A percentile compares a stretch with the other conserved stretches of the same genome.
Conservation (phyloP, 2,113 vertebrate genomes). For the Cacatua alba region DNA sequence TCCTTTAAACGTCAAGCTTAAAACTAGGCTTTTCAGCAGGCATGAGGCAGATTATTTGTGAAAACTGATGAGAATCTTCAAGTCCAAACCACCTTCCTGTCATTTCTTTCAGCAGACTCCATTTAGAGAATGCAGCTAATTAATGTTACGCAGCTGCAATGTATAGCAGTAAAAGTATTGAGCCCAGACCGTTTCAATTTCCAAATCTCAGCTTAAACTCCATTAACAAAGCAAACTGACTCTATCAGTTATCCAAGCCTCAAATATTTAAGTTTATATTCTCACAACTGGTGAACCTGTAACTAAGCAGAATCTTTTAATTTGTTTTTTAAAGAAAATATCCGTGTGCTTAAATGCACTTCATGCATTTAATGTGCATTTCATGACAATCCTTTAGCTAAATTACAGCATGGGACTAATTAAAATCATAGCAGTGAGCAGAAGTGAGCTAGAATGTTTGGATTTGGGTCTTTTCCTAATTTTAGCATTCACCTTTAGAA, state of each 20-base stretch:
- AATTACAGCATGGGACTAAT: background rate
- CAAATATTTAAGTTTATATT: slow-evolving; percentile 6
- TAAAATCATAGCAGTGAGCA: background rate
- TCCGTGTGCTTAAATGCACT: background rate
- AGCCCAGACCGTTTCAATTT: background rate
- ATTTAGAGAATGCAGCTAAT: background rate
- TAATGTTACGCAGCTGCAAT: background rate
- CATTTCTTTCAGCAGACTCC: background rate
- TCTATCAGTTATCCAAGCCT: background rate
- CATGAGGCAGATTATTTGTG: background rate
- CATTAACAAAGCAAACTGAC: background rate
- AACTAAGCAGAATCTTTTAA: background rate
- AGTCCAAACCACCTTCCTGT: background rate
- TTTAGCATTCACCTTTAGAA: background rate
- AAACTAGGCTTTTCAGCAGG: slow-evolving; percentile 13
- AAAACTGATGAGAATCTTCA: background rate
- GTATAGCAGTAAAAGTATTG: background rate
- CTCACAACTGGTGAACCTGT: background rate
- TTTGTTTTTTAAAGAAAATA: slow-evolving; percentile 3
- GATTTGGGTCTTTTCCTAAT: background rate
- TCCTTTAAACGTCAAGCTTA: background rate
- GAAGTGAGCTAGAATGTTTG: background rate
- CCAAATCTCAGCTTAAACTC: background rate
- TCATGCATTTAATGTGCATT: background rate
- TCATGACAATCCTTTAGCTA: background rate